phyloP scores from a whole-genome alignment of 1,140 invertebrate species.

The Zelostemma sp. region DNA sequence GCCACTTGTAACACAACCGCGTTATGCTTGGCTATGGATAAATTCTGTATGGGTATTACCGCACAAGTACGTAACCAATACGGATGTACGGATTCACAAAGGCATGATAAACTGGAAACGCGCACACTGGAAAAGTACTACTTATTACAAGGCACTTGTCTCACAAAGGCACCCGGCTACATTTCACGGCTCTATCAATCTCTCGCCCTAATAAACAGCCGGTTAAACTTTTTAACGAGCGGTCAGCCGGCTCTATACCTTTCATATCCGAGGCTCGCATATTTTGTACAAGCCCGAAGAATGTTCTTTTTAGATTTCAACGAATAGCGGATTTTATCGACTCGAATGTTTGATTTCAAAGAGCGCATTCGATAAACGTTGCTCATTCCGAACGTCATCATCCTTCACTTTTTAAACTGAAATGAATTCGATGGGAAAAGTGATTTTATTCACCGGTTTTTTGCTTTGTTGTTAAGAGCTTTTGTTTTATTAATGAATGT shows the following conservation, averaged over 20 bases:
- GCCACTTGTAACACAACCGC: conserved; percentile 54
- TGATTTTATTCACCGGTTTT: not conserved
- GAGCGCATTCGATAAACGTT: conserved; percentile 9
- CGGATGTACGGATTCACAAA: conserved; percentile 28
- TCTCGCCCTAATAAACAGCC: conserved; percentile 48
- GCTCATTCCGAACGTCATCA: conserved; percentile 5
- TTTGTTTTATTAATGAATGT: no score
- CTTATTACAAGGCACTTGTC: conserved; percentile 46
- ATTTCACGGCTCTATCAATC: conserved; percentile 52
- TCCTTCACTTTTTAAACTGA: not conserved
- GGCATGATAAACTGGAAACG: conserved; percentile 20
- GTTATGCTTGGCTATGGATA: conserved; percentile 33
- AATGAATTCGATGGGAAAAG: no score
- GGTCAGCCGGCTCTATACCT: conserved; percentile 35
- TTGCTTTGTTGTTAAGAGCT: no score
- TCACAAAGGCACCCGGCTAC: conserved; percentile 46
- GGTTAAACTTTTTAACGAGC: conserved; percentile 59
- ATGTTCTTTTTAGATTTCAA: conserved; percentile 43
- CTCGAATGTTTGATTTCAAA: conserved; percentile 29
- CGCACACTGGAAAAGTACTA: conserved; percentile 30
- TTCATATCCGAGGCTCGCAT: conserved; percentile 25
- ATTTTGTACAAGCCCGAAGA: conserved; percentile 27
- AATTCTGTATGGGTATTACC: conserved; percentile 42
- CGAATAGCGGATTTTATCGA: conserved; percentile 38
- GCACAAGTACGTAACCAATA: conserved; percentile 34